phyloP scores from a whole-genome alignment of 2,888 invertebrate genomes.

The Heliconius hortense region DNA sequence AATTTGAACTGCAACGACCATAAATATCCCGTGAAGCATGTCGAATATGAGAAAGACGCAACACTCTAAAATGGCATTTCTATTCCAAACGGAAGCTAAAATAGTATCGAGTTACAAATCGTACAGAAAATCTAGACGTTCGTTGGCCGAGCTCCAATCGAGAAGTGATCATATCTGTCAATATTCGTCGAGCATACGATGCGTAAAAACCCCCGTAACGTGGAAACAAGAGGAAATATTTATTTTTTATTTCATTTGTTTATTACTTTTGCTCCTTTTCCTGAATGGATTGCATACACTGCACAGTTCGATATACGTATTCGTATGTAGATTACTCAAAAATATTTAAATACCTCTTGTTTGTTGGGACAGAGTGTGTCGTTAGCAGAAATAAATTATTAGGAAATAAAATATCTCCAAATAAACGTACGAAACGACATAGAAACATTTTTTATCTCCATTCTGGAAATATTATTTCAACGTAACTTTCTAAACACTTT shows the following conservation, averaged over 20 bases:
- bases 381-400: not conserved
- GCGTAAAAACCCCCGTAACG: constrained; percentile 60
- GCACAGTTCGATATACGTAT: not conserved
- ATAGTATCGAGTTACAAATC: constrained; percentile 76
- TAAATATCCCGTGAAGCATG: constrained; percentile 71
- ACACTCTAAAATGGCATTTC: constrained; percentile 73
- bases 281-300: not conserved
- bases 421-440: not conserved
- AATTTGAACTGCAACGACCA: constrained; percentile 62
- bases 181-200: constrained; percentile 75
- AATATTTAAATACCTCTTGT: not conserved
- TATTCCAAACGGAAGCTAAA: constrained; percentile 77
- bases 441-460: constrained; percentile 42
- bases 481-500: constrained; percentile 56
- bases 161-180: constrained; percentile 81
- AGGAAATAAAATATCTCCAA: not conserved
- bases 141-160: constrained; percentile 77
- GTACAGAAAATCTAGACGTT: constrained; percentile 74
- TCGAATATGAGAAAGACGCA: constrained; percentile 67
- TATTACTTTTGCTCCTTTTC: constrained; percentile 19
- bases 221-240: constrained; percentile 50
- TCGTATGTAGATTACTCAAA: not conserved
- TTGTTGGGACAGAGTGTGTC: not conserved
- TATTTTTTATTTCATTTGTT: constrained; percentile 33
- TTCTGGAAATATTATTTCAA: constrained; percentile 46